Percentiles rank a stretch among this genome's conserved stretches.
Evolutionary conservation across 2,113 vertebrate genomes (phyloP).

Genomic region (Eulemur macaco): DNA sequence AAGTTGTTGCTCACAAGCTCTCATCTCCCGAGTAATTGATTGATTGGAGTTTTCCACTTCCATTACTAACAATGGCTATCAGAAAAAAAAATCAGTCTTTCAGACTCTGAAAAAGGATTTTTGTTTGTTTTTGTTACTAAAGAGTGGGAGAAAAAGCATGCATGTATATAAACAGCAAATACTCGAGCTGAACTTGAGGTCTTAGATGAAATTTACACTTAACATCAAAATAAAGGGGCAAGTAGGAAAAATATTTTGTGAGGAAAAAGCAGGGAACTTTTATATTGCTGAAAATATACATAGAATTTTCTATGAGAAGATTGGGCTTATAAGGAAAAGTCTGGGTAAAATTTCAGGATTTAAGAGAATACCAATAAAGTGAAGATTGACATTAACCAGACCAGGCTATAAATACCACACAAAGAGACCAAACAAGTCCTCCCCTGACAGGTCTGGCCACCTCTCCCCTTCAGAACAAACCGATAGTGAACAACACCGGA

Average conservation of each 20-base stretch:
- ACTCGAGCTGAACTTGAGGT: slow-evolving; percentile 49
- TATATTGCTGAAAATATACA: slow-evolving; percentile 73
- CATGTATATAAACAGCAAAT: slow-evolving; percentile 45
- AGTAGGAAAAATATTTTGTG: slow-evolving; percentile 14
- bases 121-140: slow-evolving; percentile 69
- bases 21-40: background rate
- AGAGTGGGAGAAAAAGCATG: background rate
- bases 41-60: slow-evolving; percentile 14
- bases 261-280: slow-evolving; percentile 62
- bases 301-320: slow-evolving; percentile 72
- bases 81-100: slow-evolving; percentile 48
- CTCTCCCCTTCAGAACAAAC: slow-evolving; percentile 77
- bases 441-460: slow-evolving; percentile 78
- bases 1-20: background rate
- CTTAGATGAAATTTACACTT: slow-evolving; percentile 36
- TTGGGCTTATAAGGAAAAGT: slow-evolving; percentile 85
- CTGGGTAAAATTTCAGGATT: slow-evolving; percentile 88
- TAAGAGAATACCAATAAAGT: slow-evolving; percentile 89
- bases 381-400: slow-evolving; percentile 91
- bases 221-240: background rate
- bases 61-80: background rate
- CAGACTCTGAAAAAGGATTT: slow-evolving; percentile 7
- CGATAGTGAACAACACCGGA: slow-evolving; percentile 73
- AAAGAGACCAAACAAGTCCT: slow-evolving; percentile 87
- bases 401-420: slow-evolving; percentile 91